Conservation (phyloP, 2,113 vertebrate genomes). For the Panthera leo region DNA sequence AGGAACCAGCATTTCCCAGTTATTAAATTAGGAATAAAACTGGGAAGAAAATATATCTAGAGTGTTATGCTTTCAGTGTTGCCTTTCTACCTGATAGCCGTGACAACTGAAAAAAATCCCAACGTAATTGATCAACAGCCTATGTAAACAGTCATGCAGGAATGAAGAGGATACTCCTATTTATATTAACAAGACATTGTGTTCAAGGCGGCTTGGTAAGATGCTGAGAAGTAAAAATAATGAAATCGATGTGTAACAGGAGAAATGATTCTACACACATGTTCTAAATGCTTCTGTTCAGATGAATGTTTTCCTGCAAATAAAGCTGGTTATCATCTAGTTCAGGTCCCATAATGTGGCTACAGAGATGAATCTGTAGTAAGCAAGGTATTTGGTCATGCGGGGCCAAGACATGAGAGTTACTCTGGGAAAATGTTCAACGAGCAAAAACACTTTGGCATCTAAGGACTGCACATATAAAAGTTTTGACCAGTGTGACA, state of each 20-base stretch:
- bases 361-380: slow-evolving; percentile 70
- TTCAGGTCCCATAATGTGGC: slow-evolving; percentile 72
- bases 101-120: neutral
- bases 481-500: neutral
- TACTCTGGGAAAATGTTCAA: slow-evolving; percentile 76
- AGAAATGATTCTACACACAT: slow-evolving; percentile 77
- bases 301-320: slow-evolving; percentile 83
- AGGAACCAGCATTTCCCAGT: slow-evolving; percentile 75
- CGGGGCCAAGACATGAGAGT: slow-evolving; percentile 68
- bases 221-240: slow-evolving; percentile 60
- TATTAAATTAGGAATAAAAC: slow-evolving; percentile 80
- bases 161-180: neutral
- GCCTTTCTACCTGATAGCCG: neutral
- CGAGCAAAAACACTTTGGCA: slow-evolving; percentile 70
- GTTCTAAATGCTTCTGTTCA: slow-evolving; percentile 75
- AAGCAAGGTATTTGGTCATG: slow-evolving; percentile 73
- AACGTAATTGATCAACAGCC: neutral
- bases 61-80: neutral
- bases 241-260: slow-evolving; percentile 65
- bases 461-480: slow-evolving; percentile 34
- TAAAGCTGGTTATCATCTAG: slow-evolving; percentile 76
- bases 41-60: slow-evolving; percentile 57
- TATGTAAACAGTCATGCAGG: neutral
- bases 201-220: slow-evolving; percentile 25
- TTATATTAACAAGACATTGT: slow-evolving; percentile 50